Evolutionary conservation across 2,888 invertebrate genomes (phyloP).

Genomic region (Hirtodrosophila alboralis): DNA sequence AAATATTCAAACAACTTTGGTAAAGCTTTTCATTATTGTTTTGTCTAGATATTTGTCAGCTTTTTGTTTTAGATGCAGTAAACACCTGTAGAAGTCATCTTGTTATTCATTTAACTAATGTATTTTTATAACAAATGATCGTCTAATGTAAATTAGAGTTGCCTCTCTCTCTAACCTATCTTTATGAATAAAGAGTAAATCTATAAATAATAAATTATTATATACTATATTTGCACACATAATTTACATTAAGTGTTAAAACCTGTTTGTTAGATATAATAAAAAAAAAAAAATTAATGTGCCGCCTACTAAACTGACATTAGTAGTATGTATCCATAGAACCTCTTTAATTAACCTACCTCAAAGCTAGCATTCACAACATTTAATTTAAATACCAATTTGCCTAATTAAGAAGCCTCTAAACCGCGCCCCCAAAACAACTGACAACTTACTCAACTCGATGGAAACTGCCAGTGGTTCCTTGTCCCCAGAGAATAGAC

Average conservation of each 20-base stretch:
- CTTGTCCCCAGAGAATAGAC: slow-evolving; percentile 25
- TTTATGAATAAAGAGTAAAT: too few species aligned
- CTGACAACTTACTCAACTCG: slow-evolving; percentile 60
- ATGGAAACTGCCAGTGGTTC: too few species aligned
- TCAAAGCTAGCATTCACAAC: slow-evolving; percentile 41
- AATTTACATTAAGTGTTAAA: slow-evolving; percentile 14
- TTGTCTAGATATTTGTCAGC: too few species aligned
- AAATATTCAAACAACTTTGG: too few species aligned
- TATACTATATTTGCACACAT: slow-evolving; percentile 1
- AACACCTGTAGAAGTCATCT: slow-evolving; percentile 29
- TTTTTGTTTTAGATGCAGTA: not conserved
- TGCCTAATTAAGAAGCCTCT: slow-evolving; percentile 70
- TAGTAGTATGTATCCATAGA: slow-evolving; percentile 2
- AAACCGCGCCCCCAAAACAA: slow-evolving; percentile 51
- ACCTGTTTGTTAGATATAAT: slow-evolving; percentile 15
- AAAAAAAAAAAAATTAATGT: too few species aligned
- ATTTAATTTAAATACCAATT: slow-evolving; percentile 73
- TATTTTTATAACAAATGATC: slow-evolving; percentile 2
- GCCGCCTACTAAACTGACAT: too few species aligned
- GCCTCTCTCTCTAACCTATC: slow-evolving; percentile 12
- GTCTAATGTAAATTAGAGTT: not conserved
- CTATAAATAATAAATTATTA: too few species aligned
- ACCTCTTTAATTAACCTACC: slow-evolving; percentile 43
- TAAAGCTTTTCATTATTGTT: too few species aligned
- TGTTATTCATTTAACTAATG: slow-evolving; percentile 2